Evolutionary conservation across 2,113 vertebrate genomes (phyloP).

Genomic region (Pteruthius melanotis): DNA sequence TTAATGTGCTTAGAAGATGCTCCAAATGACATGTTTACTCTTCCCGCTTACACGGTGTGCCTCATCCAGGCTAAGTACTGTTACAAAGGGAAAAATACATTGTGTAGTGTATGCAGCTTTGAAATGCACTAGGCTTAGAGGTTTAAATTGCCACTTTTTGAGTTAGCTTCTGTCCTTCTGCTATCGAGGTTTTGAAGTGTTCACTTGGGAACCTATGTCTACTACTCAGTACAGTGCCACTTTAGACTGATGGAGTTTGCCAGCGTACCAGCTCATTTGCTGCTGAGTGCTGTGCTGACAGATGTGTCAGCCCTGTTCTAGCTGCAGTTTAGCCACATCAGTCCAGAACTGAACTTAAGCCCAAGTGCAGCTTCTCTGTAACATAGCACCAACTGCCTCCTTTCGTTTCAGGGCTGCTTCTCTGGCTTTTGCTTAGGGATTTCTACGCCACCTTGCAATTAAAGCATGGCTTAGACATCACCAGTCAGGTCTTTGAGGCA

Average conservation of each 20-base stretch:
- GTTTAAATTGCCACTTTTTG: not conserved
- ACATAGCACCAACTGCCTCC: not conserved
- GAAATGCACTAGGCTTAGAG: not conserved
- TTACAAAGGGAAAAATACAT: not conserved
- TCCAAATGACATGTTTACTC: not conserved
- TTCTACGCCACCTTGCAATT: not conserved
- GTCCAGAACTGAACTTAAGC: not conserved
- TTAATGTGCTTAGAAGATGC: not conserved
- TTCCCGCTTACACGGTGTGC: not conserved
- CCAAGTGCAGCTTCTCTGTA: not conserved
- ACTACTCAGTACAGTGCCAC: not conserved
- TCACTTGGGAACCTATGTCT: not conserved
- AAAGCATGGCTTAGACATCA: not conserved
- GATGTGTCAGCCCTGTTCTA: not conserved
- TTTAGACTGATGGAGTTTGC: not conserved
- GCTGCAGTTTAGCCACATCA: not conserved
- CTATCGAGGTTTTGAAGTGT: fast-evolving
- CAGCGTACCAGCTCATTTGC: not conserved
- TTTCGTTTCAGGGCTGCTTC: not conserved
- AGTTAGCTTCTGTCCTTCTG: not conserved
- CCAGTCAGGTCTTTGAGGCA: not conserved
- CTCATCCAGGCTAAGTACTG: not conserved
- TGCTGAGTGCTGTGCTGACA: not conserved
- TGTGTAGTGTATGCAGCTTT: not conserved
- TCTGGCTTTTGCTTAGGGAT: not conserved